Evolutionary conservation across 2,797 vertebrate genomes (phyloP), one percentile per base, ranked within the genome.

Genomic region (Setipinna tenuifilis): DNA sequence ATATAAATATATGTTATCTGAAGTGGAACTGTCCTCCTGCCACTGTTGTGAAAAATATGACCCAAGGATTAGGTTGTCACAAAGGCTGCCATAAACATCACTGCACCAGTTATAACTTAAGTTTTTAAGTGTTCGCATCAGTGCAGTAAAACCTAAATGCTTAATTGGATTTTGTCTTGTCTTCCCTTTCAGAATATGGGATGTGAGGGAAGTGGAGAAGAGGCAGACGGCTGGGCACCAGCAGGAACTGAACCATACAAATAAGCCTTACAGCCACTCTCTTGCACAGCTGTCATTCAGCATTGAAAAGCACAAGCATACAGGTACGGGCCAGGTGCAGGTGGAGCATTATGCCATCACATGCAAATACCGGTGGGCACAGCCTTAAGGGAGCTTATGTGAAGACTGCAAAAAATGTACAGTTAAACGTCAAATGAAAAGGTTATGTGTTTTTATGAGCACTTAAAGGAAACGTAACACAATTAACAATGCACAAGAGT

Each of bases 261-360:
- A 78, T 41, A 78, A 78, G 31, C 35, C 71, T 44, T 35, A 41
- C 35, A 78, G 71, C 35, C 17, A 41, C 17, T 78, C 35, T 7
- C 35, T 44, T 10, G 17, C 71, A 78, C 17, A 44, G 71, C 71
- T 11, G 31, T 44, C 71, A 78, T 17, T 7, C 17, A 78, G 35
- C 35, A 44, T 9, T 0, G 71, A 78, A 41, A 21, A 35, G 71
- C 71, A 7, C 1, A n/a, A 14, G 41, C 17, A 19, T 31, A 41
- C 71, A 78, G 71, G 71, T 78, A 78, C 21, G 71, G 71, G 16
- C 17, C 71, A 78, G 35, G 71, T 21, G 35, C 71, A 44, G 17
- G 21, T 21, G 35, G 5, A 21, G 71, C 17, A 14, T n/a, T 21
- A 9, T 21, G 14, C 50, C 0, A 7, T 54, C 50, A 10, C 50